Evolutionary conservation across 2,113 vertebrate species (phyloP).

Genomic region (Toxotes jaculatrix): DNA sequence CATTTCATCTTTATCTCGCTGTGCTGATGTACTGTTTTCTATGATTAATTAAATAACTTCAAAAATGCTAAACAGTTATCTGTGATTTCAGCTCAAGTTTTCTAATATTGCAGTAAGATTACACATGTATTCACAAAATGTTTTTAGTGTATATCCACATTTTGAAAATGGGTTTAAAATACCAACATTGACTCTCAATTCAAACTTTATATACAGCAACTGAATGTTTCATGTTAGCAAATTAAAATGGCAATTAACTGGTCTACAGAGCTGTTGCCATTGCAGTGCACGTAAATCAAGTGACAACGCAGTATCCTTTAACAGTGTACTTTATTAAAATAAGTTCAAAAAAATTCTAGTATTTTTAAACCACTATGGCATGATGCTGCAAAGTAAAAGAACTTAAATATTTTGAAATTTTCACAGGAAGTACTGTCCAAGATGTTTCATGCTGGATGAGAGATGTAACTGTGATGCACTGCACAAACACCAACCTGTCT

Average conservation of each 20-base stretch:
- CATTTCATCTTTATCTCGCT: conserved; percentile 39
- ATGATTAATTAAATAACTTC: conserved; percentile 57
- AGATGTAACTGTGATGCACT: conserved; percentile 25
- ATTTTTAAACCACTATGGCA: conserved; percentile 23
- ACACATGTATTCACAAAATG: not conserved
- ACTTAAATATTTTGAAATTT: conserved; percentile 37
- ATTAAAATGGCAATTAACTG: not conserved
- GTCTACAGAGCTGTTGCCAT: not conserved
- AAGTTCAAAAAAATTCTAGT: conserved; percentile 35
- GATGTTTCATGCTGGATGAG: conserved; percentile 41
- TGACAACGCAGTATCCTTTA: conserved; percentile 6
- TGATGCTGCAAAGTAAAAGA: conserved; percentile 22
- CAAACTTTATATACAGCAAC: not conserved
- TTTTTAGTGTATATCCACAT: not conserved
- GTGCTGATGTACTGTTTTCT: conserved; percentile 48
- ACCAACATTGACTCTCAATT: not conserved
- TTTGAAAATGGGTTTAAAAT: not conserved
- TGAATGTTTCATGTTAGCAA: not conserved
- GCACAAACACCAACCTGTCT: conserved; percentile 16
- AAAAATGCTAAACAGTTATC: not conserved
- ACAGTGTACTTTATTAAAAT: conserved; percentile 70
- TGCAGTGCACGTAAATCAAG: not conserved
- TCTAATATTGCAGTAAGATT: not conserved
- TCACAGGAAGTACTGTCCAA: conserved; percentile 7
- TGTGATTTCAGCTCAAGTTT: not conserved